These are phyloP conservation scores for Vulpes ferrilata DNA, from an alignment of 2,113 vertebrate species.

Conservation along the genomic window DNA sequence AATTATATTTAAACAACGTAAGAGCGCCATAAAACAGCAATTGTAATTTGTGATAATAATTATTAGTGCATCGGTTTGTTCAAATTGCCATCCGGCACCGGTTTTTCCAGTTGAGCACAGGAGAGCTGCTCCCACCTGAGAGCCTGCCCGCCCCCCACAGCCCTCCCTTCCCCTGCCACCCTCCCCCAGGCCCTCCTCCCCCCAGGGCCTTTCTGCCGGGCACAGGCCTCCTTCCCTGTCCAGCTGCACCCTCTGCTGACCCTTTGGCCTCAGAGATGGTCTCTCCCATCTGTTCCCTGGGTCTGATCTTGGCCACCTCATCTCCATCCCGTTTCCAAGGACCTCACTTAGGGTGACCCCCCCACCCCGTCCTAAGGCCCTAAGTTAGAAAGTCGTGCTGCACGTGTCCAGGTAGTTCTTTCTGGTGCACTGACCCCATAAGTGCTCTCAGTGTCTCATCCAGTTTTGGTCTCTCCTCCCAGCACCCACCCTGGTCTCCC, in stretches of 20 bases:
- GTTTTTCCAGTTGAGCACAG: neutral
- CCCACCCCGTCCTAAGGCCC: neutral
- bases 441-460: neutral
- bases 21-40: neutral
- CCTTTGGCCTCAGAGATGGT: no score
- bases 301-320: no score
- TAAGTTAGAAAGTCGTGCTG: neutral
- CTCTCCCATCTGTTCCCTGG: no score
- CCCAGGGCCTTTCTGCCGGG: no score
- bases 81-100: no score
- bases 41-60: no score
- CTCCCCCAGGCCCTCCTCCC: no score
- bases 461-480: no score
- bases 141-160: rapidly evolving
- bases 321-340: neutral
- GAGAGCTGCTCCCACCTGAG: neutral
- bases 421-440: rapidly evolving
- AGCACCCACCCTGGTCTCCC: no score
- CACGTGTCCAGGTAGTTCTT: neutral
- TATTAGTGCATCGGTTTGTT: neutral
- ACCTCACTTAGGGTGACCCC: neutral
- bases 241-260: no score
- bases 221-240: no score
- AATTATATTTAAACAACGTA: neutral
- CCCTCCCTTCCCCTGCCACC: no score